These are phyloP conservation scores for Zoanthus gigantus DNA, from an alignment of 92 coral and sea anemone genomes.

Conservation along the genomic window DNA sequence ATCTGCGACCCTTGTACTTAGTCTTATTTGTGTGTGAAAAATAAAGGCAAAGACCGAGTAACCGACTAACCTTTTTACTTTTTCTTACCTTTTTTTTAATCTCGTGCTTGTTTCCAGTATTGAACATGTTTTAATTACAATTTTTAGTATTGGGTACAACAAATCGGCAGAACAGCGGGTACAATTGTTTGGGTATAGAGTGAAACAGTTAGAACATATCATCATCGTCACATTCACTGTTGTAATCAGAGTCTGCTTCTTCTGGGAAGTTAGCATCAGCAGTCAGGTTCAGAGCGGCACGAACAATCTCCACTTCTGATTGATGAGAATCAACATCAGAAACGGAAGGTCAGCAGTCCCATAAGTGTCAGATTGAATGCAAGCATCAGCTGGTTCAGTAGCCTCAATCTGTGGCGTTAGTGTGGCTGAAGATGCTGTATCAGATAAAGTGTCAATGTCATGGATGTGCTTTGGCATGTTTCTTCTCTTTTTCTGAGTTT, in stretches of 20 bases:
- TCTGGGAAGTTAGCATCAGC: slow-evolving; percentile 34
- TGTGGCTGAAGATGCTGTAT: slow-evolving; percentile 5
- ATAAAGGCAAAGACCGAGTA: no score
- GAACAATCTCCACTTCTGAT: slow-evolving; percentile 46
- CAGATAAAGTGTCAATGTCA: no score
- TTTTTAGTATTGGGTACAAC: no score
- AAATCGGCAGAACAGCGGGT: no score
- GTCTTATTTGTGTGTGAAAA: no score
- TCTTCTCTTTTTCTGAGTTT: slow-evolving; percentile 45
- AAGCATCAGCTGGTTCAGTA: slow-evolving; percentile 18
- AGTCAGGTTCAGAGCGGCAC: slow-evolving; percentile 57
- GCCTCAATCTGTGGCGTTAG: slow-evolving; percentile 23
- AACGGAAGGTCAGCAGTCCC: no score
- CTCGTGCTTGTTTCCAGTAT: no score
- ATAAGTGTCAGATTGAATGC: slow-evolving; percentile 38
- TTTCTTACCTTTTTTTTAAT: no score
- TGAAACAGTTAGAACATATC: no score
- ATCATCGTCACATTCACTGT: not conserved
- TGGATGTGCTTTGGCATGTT: slow-evolving; percentile 31
- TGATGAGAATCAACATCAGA: not conserved
- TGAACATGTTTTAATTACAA: no score
- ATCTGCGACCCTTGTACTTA: no score
- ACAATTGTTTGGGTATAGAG: no score
- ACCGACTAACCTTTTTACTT: not conserved
- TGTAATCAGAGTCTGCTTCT: not conserved